Evolutionary conservation across 2,888 invertebrate genomes (phyloP).

Genomic region (Merodon equestris): DNA sequence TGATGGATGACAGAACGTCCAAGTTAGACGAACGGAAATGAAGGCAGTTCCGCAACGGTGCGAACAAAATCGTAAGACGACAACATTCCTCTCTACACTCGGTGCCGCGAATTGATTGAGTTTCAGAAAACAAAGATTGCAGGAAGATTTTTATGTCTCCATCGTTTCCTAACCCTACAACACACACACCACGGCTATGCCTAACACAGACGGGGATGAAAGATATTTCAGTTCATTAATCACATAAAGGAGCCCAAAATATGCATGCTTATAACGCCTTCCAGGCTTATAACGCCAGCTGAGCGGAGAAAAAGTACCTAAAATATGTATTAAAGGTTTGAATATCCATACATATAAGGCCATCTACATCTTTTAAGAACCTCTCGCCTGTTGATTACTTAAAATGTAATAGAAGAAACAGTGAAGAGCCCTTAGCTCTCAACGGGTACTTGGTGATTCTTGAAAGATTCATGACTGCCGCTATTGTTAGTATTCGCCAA

Average conservation of each 20-base stretch:
- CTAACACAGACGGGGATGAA: conserved; percentile 41
- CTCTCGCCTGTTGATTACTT: conserved; percentile 35
- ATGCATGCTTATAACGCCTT: conserved; percentile 41
- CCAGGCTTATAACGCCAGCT: neutral
- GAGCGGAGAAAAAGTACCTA: conserved; percentile 5
- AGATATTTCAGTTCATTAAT: conserved; percentile 64
- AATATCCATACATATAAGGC: neutral
- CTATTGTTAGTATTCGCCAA: conserved; percentile 15
- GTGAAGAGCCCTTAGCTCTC: neutral
- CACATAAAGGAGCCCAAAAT: conserved; percentile 37
- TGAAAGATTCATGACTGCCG: conserved; percentile 35
- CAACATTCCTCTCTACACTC: conserved; percentile 25
- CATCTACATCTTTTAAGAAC: conserved; percentile 19
- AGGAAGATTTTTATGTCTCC: conserved; percentile 25
- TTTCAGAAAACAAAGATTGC: conserved; percentile 50
- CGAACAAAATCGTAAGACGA: conserved; percentile 23
- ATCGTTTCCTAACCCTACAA: neutral
- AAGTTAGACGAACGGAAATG: conserved; percentile 60
- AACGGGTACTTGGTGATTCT: conserved; percentile 36
- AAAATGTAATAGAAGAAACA: conserved; percentile 5
- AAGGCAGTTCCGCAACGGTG: neutral
- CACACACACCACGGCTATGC: conserved; percentile 18
- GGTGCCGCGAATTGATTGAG: conserved; percentile 51
- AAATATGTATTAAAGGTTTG: conserved; percentile 26
- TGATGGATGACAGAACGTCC: conserved; percentile 49